Percentiles rank a stretch among this genome's conserved stretches.
Evolutionary conservation across 2,797 vertebrate genomes (phyloP).

Genomic region (Platalea minor): DNA sequence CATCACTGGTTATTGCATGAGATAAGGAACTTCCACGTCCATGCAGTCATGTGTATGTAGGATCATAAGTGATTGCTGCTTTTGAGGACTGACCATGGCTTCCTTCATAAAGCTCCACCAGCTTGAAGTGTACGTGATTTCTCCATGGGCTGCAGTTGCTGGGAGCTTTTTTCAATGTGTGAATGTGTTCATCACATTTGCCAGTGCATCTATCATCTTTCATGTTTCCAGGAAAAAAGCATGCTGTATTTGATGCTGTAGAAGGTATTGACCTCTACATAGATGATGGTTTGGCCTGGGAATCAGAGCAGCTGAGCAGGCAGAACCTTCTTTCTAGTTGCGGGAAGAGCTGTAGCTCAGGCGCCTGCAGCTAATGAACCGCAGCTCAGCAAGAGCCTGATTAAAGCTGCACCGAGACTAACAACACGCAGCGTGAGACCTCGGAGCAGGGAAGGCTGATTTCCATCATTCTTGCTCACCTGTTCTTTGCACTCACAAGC

Average conservation of each 20-base stretch:
- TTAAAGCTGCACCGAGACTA: neutral
- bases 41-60: neutral
- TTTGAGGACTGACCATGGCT: neutral
- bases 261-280: neutral
- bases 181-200: neutral
- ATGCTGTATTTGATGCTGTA: neutral
- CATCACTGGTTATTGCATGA: no score
- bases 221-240: neutral
- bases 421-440: neutral
- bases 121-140: neutral
- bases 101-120: neutral
- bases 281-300: neutral
- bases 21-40: neutral
- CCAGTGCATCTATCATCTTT: neutral
- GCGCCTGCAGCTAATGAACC: neutral
- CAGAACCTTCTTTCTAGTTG: neutral
- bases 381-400: neutral
- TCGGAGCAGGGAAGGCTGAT: neutral
- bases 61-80: neutral
- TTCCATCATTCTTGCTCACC: neutral
- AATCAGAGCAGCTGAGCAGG: neutral
- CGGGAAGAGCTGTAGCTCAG: neutral
- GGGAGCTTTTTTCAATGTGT: neutral
- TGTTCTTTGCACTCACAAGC: fast-evolving
- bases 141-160: neutral